phyloP scores from a whole-genome alignment of 2,888 invertebrate genomes.

The Aphodius granarius region DNA sequence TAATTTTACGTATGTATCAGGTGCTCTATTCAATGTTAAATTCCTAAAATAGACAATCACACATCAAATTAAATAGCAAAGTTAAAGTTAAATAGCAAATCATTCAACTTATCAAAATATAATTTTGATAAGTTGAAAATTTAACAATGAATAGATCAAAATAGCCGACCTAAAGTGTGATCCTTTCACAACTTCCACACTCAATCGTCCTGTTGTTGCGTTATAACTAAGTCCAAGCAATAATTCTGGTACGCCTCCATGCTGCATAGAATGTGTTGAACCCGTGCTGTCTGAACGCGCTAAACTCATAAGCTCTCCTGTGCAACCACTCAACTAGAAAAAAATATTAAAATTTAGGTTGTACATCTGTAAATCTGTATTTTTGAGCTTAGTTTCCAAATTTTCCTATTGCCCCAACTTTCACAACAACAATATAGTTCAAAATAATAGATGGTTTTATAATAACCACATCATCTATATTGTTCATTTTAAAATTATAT shows the following conservation, averaged over 20 bases:
- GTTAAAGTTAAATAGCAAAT: background rate
- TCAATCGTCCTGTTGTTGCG: constrained; percentile 90
- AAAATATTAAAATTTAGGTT: constrained; percentile 4
- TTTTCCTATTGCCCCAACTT: too few relatives aligned
- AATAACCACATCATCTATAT: too few relatives aligned
- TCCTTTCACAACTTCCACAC: constrained; percentile 85
- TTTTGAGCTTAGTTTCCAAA: too few relatives aligned
- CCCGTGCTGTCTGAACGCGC: constrained; percentile 92
- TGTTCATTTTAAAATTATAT: too few relatives aligned
- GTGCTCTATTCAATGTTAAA: constrained; percentile 76
- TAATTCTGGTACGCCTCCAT: constrained; percentile 89
- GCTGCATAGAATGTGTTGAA: constrained; percentile 88
- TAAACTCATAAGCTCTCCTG: constrained; percentile 72
- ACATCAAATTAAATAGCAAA: background rate
- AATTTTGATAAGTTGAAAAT: background rate
- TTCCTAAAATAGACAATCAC: constrained; percentile 67
- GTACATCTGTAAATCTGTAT: background rate
- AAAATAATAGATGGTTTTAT: too few relatives aligned
- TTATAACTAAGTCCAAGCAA: constrained; percentile 89
- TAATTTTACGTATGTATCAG: constrained; percentile 93
- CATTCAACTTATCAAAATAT: background rate
- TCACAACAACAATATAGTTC: too few relatives aligned
- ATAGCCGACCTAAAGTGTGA: constrained; percentile 63
- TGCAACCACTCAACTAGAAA: constrained; percentile 54
- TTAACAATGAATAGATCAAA: background rate